Conservation (phyloP, 2,113 vertebrate species). For the Polyodon spathula region DNA sequence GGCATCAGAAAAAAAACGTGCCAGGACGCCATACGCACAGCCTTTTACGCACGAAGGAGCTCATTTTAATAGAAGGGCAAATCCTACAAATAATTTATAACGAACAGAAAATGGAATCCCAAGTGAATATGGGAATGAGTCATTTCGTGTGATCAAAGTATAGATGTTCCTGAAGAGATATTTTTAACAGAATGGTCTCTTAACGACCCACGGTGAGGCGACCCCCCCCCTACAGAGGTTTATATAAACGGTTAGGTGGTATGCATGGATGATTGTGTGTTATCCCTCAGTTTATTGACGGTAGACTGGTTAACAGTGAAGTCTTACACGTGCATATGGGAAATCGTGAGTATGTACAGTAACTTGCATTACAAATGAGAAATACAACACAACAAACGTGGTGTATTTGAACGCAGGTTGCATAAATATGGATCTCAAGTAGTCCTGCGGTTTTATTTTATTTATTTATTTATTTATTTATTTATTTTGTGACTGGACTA, state of each 20-base stretch:
- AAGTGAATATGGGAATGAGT: slow-evolving; percentile 8
- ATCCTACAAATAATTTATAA: slow-evolving; percentile 22
- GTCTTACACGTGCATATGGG: no score
- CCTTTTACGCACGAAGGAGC: slow-evolving; percentile 43
- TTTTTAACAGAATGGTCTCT: background rate
- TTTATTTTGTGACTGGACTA: no score
- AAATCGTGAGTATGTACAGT: no score
- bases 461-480: no score
- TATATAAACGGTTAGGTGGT: slow-evolving; percentile 3
- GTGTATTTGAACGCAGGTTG: no score
- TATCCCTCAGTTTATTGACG: background rate
- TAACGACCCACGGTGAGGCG: background rate
- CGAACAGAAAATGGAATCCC: slow-evolving; percentile 1
- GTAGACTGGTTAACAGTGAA: no score
- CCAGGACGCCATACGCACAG: slow-evolving; percentile 31
- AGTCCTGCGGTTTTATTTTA: no score
- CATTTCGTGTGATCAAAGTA: slow-evolving; percentile 7
- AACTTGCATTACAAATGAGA: no score
- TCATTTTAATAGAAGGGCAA: slow-evolving; percentile 2
- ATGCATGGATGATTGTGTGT: background rate
- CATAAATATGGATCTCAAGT: no score
- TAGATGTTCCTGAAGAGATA: slow-evolving; percentile 8
- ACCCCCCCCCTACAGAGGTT: background rate
- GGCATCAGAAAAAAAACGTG: slow-evolving; percentile 24
- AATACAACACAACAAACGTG: no score